A percentile compares a stretch with the other conserved stretches of the same genome.
phyloP scores from a whole-genome alignment of 2,797 vertebrate genomes.

The Zalophus californianus region DNA sequence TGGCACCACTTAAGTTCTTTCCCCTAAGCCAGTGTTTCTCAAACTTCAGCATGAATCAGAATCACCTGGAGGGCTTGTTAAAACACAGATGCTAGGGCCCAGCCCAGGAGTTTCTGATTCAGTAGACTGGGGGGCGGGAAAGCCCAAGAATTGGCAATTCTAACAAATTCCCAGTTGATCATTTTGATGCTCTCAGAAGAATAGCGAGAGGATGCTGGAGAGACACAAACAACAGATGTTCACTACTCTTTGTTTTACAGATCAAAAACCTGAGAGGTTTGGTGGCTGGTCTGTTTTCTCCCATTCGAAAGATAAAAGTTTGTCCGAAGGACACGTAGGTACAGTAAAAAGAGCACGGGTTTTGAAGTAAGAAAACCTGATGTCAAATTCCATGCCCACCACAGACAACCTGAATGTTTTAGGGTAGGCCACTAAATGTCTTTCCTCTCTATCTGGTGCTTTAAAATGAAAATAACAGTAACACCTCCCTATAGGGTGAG shows the following conservation, averaged over 20 bases:
- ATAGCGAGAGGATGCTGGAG: not conserved
- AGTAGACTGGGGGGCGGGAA: not conserved
- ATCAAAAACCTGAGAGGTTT: not conserved
- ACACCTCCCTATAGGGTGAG: not conserved
- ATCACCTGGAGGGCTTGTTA: slow-evolving; percentile 47
- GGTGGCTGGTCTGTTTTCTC: not conserved
- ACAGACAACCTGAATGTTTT: not conserved
- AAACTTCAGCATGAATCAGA: slow-evolving; percentile 51
- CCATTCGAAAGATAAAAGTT: not conserved
- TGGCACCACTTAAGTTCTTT: not conserved
- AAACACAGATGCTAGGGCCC: not conserved
- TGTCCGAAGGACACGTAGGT: slow-evolving; percentile 5
- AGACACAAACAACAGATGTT: not conserved
- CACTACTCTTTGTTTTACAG: not conserved
- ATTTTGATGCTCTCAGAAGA: not conserved
- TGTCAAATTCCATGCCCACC: not conserved
- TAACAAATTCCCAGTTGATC: slow-evolving; percentile 45
- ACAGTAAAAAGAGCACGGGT: not conserved
- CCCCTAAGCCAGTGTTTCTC: not conserved
- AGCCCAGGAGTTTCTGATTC: slow-evolving; percentile 52
- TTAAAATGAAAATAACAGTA: slow-evolving; percentile 49
- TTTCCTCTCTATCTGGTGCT: not conserved
- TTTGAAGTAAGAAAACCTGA: slow-evolving; percentile 23
- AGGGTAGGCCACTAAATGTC: not conserved
- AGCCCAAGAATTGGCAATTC: slow-evolving; percentile 24